A percentile compares a stretch with the other conserved stretches of the same genome.
These are phyloP conservation scores for Ptychobarbus kaznakovi DNA, from an alignment of 2,797 vertebrate genomes.

Conservation along the genomic window DNA sequence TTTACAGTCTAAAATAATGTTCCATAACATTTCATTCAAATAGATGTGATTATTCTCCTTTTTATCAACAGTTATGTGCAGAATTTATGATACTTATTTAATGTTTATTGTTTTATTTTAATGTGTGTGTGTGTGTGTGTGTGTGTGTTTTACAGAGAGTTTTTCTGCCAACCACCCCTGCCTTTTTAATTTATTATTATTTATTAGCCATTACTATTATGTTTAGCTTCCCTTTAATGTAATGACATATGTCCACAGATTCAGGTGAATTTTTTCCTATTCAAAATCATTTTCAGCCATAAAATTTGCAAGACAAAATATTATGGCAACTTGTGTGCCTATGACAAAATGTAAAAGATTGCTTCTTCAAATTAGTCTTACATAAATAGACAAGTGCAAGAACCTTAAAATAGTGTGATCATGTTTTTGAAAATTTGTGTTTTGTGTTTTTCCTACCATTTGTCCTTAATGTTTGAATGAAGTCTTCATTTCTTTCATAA, in stretches of 20 bases:
- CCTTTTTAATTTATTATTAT: neutral
- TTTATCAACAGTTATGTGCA: neutral
- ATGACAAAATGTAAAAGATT: neutral
- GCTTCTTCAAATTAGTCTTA: neutral
- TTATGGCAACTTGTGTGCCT: neutral
- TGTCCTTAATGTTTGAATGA: neutral
- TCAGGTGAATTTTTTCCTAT: neutral
- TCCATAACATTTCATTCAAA: neutral
- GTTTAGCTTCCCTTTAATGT: neutral
- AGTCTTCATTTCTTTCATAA: neutral
- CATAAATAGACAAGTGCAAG: neutral
- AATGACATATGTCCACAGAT: neutral
- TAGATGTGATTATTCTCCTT: neutral
- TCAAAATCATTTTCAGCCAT: neutral
- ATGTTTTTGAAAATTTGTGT: too few species aligned
- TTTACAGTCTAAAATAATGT: neutral
- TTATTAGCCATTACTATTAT: neutral
- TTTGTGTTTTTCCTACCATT: neutral
- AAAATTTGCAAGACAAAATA: too few species aligned
- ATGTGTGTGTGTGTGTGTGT: neutral
- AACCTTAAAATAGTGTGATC: neutral
- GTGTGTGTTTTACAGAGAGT: neutral
- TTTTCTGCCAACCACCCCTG: neutral
- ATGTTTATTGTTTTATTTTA: neutral
- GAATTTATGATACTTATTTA: neutral